phyloP scores from a whole-genome alignment of 2,888 invertebrate genomes.

The Incurvaria masculella region DNA sequence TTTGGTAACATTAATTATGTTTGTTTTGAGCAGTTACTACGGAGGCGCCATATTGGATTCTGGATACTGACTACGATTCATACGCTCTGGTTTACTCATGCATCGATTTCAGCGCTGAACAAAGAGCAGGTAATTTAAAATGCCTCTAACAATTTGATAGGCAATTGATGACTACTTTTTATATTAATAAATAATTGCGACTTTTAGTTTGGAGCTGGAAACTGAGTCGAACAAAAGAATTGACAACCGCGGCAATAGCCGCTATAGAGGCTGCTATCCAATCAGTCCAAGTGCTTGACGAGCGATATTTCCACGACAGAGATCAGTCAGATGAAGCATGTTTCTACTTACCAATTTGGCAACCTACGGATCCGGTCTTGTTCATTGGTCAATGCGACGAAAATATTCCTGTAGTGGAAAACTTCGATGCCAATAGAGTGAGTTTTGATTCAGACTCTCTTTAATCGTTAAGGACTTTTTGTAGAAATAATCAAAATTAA shows the following conservation, averaged over 20 bases:
- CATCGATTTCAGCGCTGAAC: conserved; percentile 38
- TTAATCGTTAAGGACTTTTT: too few species aligned
- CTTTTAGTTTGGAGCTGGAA: conserved; percentile 33
- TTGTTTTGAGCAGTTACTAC: too few species aligned
- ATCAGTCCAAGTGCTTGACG: conserved; percentile 24
- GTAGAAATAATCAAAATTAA: too few species aligned
- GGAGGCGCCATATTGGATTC: conserved; percentile 30
- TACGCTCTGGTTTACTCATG: conserved; percentile 66
- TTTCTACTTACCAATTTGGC: conserved; percentile 27
- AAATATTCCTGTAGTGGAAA: conserved; percentile 21
- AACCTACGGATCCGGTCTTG: conserved; percentile 20
- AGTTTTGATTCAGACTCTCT: conserved; percentile 21
- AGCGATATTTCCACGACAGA: conserved; percentile 22
- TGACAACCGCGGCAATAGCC: conserved; percentile 17
- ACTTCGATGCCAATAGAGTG: conserved; percentile 18
- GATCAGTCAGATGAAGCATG: conserved; percentile 26
- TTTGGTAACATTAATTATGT: too few species aligned
- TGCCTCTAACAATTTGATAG: neutral
- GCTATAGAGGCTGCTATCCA: conserved; percentile 22
- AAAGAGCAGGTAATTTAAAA: conserved; percentile 31
- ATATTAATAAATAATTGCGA: conserved; percentile 4
- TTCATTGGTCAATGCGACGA: conserved; percentile 29
- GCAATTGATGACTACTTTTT: conserved; percentile 22
- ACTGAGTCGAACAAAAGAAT: conserved; percentile 26
- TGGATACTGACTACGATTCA: conserved; percentile 57